Base-by-base conservation (phyloP, 2,888 invertebrate genomes). In the Temnothorax ravouxi region DNA sequence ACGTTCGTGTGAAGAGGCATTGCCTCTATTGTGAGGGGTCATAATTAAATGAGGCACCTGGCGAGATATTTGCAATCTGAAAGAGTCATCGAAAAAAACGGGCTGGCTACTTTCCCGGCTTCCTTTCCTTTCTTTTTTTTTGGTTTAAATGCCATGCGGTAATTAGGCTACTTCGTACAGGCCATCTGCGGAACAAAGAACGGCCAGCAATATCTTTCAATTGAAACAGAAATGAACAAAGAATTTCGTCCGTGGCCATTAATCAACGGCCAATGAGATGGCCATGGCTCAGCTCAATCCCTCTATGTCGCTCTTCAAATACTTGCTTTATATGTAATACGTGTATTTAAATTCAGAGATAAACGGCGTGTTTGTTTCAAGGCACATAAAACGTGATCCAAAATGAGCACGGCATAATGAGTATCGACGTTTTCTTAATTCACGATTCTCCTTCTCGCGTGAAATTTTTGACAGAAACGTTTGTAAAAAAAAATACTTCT, bases 201-300 rank as follows among this genome's bases (percentile, higher is more conserved):
- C 29, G 54, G 15, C 54, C 9, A 29, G 67, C 54, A 56, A 77
- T 77, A 67, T 77, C 67, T 77, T 34, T 15, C 56, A 5, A 44
- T 67, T 15, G 67, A 56, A 77, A 29, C 25, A 56, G 9, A 77
- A 44, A 67, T 67, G 29, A 44, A 67, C 77, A 54, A 77, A 67
- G 54, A n/a, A 44, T 29, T 54, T 25, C n/a, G 15, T 67, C 21
- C 54, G 67, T 44, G 41, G 41, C 13, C n/a, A 29, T 77, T 67
- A 77, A 67, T 56, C 77, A 56, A 56, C 77, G 77, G 54, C 66
- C 41, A 29, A 77, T 54, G 54, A 77, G 44, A 77, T 50, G 50
- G 61, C 21, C 44, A 3, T 41, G 29, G 38, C 64, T 47, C 61
- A 9, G 15, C 74, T 61, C 25, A 25, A 72, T 18, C 6, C 29